Evolutionary conservation across 2,888 invertebrate species (phyloP), one percentile per base, ranked within the genome.

Genomic region (Malthinus seriepunctatus): DNA sequence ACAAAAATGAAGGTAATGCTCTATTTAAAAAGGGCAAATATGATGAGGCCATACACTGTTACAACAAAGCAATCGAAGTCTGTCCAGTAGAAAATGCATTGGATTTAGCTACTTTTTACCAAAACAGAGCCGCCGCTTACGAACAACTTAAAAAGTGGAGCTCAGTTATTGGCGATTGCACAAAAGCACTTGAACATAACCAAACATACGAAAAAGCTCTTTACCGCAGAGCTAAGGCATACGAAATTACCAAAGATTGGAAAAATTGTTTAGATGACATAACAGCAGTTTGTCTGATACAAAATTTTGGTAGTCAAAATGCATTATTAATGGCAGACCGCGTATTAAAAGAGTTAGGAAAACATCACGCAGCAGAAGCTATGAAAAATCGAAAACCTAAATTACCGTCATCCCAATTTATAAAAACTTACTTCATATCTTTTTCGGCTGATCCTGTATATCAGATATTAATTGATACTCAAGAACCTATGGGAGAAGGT

Each of bases 121-220:
- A 97, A 78, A 97, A 97, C 76, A 87, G 96, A 69, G 97, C 97
- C 8, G 97, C 97, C 10, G 93, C 95, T 39, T 93, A 94, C 78
- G 97, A 97, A 78, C 92, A 95, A 78, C 81, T 95, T 73, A 88
- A 90, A 78, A 90, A 92, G 79, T 92, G 90, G 84, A 86, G 86
- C 61, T 84, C 89, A 64, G 95, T 95, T 0, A 90, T 93, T 71
- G 86, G 88, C 63, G 96, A 97, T 76, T 96, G 96, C 73, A 86
- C 89, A 1, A 86, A 85, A 72, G 95, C 97, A 1, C 82, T 97
- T 33, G 86, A 90, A 72, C 82, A 90, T 31, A 94, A 97, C 78
- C 88, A 89, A 35, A 88, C 86, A 65, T 97, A 97, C 78, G 84
- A 89, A 9, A 96, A 97, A 81, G 97, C 97, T 2, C 84, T 95